Base-by-base conservation (phyloP, 2,113 vertebrate genomes). In the Nerophis ophidion region DNA sequence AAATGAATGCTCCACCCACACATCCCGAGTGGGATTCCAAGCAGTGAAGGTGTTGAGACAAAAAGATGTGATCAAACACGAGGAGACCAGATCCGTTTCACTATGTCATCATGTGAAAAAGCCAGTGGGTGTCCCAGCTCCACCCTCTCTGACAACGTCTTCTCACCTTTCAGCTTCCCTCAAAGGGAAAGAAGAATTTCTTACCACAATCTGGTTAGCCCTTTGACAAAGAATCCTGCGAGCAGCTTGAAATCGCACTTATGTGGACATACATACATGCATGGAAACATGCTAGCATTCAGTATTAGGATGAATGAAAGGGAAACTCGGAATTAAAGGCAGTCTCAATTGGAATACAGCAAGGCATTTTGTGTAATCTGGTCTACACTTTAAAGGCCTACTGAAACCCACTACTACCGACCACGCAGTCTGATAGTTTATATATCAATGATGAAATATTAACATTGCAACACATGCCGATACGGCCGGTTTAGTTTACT, bases 201-300 rank as follows among this genome's bases (percentile, higher is more conserved):
- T 87, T 82, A 80, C 86, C 81, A 74, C 67, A 69, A 81, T 85
- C 83, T 79, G 73, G 76, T 86, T 82, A 79, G 81, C 74, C 65
- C 75, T 52, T 54, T 83, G 59, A 84, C 80, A 87, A 87, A 83
- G 81, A 77, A 68, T 64, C 68, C 66, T 5, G 45, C 75, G 66
- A 77, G 78, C 74, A 68, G 68, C 57, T 67, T 56, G 48, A 70
- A 73, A 76, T 56, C 70, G 40, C 63, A 53, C 57, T 71, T 57
- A 57, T 53, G 56, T 50, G 12, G 50, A 66, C 63, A 42, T 45
- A 66, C n/a, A 45, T 45, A 62, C 49, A 48, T 58, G 57, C 67
- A 61, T 26, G 55, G 53, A 65, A 70, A 44, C 36, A 55, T 44
- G 40, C 13, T 47, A 49, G 54, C 61, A 76, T 72, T 77, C 75